phyloP scores from a whole-genome alignment of 2,113 vertebrate species.

The Oreamnos americanus region DNA sequence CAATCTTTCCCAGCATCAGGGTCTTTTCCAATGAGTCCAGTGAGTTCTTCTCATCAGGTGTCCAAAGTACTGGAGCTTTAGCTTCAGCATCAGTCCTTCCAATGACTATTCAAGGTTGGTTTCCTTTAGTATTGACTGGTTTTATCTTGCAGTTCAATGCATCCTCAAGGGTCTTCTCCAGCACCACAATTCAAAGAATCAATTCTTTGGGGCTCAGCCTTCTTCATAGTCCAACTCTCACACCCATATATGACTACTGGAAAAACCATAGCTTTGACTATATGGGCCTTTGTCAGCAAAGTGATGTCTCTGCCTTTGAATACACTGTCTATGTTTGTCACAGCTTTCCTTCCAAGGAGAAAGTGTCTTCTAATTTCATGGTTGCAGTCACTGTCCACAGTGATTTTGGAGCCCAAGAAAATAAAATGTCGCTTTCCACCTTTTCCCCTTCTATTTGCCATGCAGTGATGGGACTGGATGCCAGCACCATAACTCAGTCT shows the following conservation, averaged over 20 bases:
- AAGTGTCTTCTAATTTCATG: not conserved
- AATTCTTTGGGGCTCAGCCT: not conserved
- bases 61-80: not conserved
- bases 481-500: not conserved
- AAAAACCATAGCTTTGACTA: not conserved
- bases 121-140: not conserved
- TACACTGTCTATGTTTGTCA: not conserved
- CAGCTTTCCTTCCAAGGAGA: not conserved
- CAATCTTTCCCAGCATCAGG: not conserved
- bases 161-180: not conserved
- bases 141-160: not conserved
- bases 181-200: not conserved
- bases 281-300: not conserved
- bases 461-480: not conserved
- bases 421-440: not conserved
- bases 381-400: not conserved
- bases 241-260: not conserved
- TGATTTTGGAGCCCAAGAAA: not conserved
- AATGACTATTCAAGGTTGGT: not conserved
- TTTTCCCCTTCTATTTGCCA: not conserved
- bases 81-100: not conserved
- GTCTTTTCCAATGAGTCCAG: not conserved
- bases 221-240: not conserved
- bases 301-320: not conserved
- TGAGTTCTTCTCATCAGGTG: not conserved